Conservation (phyloP, 2,888 invertebrate genomes). For the Scaeva pyrastri region DNA sequence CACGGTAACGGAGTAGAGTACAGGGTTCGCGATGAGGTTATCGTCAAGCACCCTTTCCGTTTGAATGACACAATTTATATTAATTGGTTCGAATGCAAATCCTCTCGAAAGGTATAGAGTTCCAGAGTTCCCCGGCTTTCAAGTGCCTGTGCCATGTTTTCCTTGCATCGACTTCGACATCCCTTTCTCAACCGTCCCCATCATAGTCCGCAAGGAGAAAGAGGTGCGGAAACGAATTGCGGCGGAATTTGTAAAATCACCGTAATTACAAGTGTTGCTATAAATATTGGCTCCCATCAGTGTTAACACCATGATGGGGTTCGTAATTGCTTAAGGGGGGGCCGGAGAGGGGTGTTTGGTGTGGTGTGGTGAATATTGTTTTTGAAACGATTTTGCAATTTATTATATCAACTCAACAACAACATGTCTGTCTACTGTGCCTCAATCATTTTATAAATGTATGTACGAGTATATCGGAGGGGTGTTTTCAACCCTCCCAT, state of each 20-base stretch:
- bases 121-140: background rate
- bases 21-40: constrained; percentile 44
- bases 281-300: constrained; percentile 53
- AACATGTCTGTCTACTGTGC: constrained; percentile 17
- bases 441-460: constrained; percentile 5
- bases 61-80: constrained; percentile 75
- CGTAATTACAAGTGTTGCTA: constrained; percentile 71
- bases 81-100: constrained; percentile 75
- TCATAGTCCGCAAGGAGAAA: background rate
- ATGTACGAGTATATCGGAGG: background rate
- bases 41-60: constrained; percentile 69
- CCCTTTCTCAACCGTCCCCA: no score
- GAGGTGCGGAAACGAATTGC: constrained; percentile 27
- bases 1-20: background rate
- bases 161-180: no score
- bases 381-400: constrained; percentile 61
- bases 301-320: constrained; percentile 37
- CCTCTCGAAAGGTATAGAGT: constrained; percentile 22
- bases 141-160: background rate
- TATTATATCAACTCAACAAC: constrained; percentile 31
- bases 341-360: no score
- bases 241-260: constrained; percentile 67
- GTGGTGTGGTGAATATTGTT: constrained; percentile 56
- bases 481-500: constrained; percentile 11
- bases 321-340: constrained; percentile 45